Conservation (phyloP, 2,888 invertebrate species). For the Nemurella pictetii region DNA sequence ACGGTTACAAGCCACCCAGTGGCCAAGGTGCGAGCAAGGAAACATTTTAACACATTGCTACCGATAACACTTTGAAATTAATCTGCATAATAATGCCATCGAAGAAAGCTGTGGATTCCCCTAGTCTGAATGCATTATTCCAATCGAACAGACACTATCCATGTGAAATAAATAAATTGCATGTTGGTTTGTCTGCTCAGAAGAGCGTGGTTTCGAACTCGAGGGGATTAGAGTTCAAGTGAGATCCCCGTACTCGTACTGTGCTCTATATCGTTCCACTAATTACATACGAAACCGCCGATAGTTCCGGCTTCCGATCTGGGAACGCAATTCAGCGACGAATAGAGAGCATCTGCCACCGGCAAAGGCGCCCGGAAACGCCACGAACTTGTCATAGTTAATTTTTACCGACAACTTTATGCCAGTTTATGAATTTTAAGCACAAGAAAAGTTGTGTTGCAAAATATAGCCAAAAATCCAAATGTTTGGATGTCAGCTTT, state of each 20-base stretch:
- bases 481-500: too few species aligned
- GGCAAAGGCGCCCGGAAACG: background rate
- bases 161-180: constrained; percentile 9
- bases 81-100: background rate
- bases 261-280: background rate
- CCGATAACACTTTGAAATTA: background rate
- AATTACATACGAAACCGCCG: background rate
- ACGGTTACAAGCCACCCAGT: background rate
- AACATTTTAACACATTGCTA: background rate
- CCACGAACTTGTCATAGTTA: background rate
- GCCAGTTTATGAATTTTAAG: too few species aligned
- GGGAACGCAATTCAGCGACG: background rate
- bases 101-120: background rate
- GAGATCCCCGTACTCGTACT: background rate
- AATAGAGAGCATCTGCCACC: background rate
- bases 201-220: background rate
- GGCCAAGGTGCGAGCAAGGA: background rate
- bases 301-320: background rate
- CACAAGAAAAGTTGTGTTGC: too few species aligned
- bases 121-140: background rate
- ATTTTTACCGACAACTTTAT: too few species aligned
- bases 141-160: background rate
- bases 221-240: background rate
- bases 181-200: background rate
- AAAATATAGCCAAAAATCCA: too few species aligned